Conservation (phyloP, 2,113 vertebrate genomes). For the Nothoprocta perdicaria region DNA sequence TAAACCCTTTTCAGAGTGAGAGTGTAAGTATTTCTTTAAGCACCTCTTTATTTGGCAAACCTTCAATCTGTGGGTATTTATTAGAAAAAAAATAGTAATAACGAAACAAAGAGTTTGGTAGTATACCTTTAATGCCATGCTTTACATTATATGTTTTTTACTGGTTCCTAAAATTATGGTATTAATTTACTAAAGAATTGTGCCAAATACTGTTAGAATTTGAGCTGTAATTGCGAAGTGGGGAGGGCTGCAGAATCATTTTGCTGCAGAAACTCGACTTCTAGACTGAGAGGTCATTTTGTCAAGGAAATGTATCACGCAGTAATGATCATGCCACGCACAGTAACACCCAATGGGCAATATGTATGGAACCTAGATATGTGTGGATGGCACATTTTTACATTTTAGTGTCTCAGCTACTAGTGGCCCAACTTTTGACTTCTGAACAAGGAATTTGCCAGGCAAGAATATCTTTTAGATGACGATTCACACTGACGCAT, state of each 20-base stretch:
- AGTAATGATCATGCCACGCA: not conserved
- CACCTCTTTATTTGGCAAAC: not conserved
- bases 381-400: not conserved
- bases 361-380: not conserved
- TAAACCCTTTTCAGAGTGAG: slow-evolving; percentile 98
- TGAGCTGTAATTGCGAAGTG: not conserved
- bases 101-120: not conserved
- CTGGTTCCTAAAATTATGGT: not conserved
- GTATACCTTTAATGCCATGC: not conserved
- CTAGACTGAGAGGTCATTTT: not conserved
- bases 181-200: not conserved
- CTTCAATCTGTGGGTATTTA: not conserved
- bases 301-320: not conserved
- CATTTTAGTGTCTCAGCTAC: not conserved
- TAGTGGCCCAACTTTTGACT: not conserved
- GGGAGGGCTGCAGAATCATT: not conserved
- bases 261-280: not conserved
- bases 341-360: not conserved
- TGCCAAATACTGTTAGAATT: not conserved
- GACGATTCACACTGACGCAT: not conserved
- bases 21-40: slow-evolving; percentile 81
- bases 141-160: not conserved
- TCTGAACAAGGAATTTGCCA: not conserved
- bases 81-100: not conserved
- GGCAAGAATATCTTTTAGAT: not conserved